Conservation (phyloP, 1,140 invertebrate genomes). For the Lordiphosa clarofinis region DNA sequence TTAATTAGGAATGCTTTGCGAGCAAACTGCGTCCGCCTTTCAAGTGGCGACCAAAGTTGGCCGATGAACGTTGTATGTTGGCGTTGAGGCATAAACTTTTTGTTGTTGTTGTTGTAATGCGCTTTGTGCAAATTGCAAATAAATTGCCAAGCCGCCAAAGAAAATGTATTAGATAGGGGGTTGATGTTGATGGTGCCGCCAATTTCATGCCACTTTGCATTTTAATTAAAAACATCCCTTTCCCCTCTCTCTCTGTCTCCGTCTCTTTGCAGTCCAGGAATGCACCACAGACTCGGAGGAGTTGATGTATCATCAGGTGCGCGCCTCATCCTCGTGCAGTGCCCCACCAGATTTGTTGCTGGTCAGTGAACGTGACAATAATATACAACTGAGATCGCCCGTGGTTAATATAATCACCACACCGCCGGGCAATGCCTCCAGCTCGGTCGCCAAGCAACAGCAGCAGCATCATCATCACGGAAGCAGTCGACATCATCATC, state of each 20-base stretch:
- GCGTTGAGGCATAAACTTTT: slow-evolving; percentile 70
- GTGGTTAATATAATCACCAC: slow-evolving; percentile 77
- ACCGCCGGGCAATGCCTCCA: slow-evolving; percentile 56
- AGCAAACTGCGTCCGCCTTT: slow-evolving; percentile 24
- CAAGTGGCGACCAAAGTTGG: slow-evolving; percentile 17
- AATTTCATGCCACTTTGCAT: slow-evolving; percentile 76
- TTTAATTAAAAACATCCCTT: slow-evolving; percentile 65
- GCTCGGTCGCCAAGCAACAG: slow-evolving; percentile 22
- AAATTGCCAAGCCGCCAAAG: slow-evolving; percentile 66
- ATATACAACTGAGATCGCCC: slow-evolving; percentile 72
- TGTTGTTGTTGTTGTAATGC: slow-evolving; percentile 44
- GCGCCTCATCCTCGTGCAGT: slow-evolving; percentile 78
- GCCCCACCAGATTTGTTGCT: slow-evolving; percentile 77
- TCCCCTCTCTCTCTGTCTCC: slow-evolving; percentile 1
- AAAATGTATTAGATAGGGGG: slow-evolving; percentile 14
- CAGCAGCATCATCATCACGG: slow-evolving; percentile 31
- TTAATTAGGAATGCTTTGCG: slow-evolving; percentile 72
- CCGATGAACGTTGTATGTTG: slow-evolving; percentile 63
- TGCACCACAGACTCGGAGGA: slow-evolving; percentile 79
- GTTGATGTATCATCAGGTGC: slow-evolving; percentile 79
- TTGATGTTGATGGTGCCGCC: slow-evolving; percentile 38
- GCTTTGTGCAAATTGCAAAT: slow-evolving; percentile 75
- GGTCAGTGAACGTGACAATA: slow-evolving; percentile 79
- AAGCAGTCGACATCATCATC: slow-evolving; percentile 19
- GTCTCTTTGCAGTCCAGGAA: slow-evolving; percentile 71